Percentiles rank a stretch among this genome's conserved stretches.
phyloP scores from a whole-genome alignment of 2,888 invertebrate genomes.

The Cosmopolites sordidus region DNA sequence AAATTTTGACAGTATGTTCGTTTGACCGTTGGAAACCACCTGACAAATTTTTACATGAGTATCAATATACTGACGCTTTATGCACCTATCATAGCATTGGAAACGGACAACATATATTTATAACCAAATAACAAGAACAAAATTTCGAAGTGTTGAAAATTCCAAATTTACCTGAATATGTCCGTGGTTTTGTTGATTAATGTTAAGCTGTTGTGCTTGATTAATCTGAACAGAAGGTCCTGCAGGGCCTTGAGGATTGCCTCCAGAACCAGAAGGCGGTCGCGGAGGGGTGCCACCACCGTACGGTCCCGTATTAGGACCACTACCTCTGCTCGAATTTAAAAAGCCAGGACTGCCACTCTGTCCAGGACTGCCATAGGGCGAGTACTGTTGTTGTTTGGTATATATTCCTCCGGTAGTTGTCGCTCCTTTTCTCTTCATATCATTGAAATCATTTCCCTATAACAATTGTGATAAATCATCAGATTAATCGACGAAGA shows the following conservation, averaged over 20 bases:
- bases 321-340: constrained; percentile 35
- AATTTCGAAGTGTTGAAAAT: too few relatives aligned
- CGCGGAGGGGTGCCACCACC: constrained; percentile 51
- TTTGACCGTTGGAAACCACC: too few relatives aligned
- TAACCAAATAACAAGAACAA: too few relatives aligned
- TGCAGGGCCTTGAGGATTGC: constrained; percentile 29
- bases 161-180: constrained; percentile 81
- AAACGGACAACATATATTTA: too few relatives aligned
- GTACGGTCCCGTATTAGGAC: constrained; percentile 36
- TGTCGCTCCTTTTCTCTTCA: constrained; percentile 46
- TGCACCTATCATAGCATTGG: too few relatives aligned
- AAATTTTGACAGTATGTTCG: too few relatives aligned
- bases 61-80: too few relatives aligned
- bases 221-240: constrained; percentile 73
- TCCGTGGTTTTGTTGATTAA: constrained; percentile 67
- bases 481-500: neutral
- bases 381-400: constrained; percentile 60
- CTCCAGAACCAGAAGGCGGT: constrained; percentile 52
- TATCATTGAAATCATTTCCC: constrained; percentile 44
- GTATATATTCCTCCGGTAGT: constrained; percentile 31
- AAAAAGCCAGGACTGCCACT: constrained; percentile 55
- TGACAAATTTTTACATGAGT: too few relatives aligned
- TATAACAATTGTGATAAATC: constrained; percentile 26
- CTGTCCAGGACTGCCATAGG: constrained; percentile 62
- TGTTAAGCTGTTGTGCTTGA: constrained; percentile 84